Conservation (phyloP, 1,140 invertebrate species). For the Lucilia cuprina region DNA sequence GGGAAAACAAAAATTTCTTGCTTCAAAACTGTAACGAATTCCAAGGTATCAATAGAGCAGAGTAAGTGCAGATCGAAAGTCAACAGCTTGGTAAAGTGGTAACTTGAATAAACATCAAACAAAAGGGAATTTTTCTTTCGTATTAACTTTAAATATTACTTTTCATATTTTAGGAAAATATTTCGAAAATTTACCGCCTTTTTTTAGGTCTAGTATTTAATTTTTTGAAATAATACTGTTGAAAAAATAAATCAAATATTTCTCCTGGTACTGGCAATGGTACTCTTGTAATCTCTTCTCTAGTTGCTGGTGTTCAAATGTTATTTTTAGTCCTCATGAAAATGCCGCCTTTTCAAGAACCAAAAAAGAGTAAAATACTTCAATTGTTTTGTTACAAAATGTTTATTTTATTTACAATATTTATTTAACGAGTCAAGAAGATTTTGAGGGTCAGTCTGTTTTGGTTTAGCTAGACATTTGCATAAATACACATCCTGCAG, state of each 20-base stretch:
- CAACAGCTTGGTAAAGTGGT: not conserved
- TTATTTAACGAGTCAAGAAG: not conserved
- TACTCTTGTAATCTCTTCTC: no score
- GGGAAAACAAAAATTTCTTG: conserved; percentile 25
- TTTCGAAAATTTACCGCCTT: not conserved
- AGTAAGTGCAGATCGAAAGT: not conserved
- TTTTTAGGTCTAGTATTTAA: not conserved
- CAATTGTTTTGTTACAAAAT: not conserved
- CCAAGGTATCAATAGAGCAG: no score
- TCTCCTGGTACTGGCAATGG: no score
- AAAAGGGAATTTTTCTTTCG: not conserved
- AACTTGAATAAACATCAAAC: not conserved
- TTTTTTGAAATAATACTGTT: no score
- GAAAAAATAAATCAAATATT: no score
- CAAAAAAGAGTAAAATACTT: not conserved
- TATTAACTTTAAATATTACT: not conserved
- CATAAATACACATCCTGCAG: not conserved
- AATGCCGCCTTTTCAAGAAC: no score
- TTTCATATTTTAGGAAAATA: not conserved
- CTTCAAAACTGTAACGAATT: conserved; percentile 3
- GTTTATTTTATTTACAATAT: not conserved
- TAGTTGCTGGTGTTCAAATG: no score
- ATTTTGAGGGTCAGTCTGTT: not conserved
- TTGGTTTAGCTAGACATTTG: not conserved
- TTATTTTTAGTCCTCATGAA: no score